These are phyloP conservation scores for Leptocoma aspasia DNA, from an alignment of 2,113 vertebrate genomes.

Conservation along the genomic window DNA sequence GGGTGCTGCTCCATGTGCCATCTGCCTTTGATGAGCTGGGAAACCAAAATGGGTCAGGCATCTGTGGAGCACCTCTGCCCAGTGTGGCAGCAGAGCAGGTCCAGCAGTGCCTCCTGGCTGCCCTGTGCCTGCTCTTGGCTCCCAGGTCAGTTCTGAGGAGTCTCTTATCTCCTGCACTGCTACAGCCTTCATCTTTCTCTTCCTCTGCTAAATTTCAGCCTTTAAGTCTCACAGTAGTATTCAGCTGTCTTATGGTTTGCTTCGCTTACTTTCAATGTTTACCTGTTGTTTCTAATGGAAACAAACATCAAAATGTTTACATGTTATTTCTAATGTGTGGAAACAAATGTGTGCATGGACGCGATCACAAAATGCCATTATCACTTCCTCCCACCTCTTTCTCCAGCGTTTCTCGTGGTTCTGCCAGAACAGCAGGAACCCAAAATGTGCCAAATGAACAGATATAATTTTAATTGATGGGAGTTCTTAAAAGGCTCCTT, in stretches of 20 bases:
- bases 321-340: not conserved
- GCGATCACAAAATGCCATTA: not conserved
- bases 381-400: not conserved
- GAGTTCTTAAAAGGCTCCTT: slow-evolving; percentile 24
- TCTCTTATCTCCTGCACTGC: not conserved
- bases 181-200: not conserved
- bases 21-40: not conserved
- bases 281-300: not conserved
- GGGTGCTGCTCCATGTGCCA: not conserved
- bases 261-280: not conserved
- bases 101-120: not conserved
- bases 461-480: slow-evolving; percentile 21
- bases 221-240: not conserved
- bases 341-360: not conserved
- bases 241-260: not conserved
- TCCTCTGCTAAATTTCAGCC: not conserved
- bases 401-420: not conserved
- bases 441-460: not conserved
- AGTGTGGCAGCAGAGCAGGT: not conserved
- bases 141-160: not conserved
- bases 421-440: not conserved
- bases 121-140: not conserved
- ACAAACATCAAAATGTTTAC: not conserved
- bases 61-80: not conserved
- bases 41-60: not conserved